Evolutionary conservation across 2,113 vertebrate species (phyloP).

Genomic region (Grus americana): DNA sequence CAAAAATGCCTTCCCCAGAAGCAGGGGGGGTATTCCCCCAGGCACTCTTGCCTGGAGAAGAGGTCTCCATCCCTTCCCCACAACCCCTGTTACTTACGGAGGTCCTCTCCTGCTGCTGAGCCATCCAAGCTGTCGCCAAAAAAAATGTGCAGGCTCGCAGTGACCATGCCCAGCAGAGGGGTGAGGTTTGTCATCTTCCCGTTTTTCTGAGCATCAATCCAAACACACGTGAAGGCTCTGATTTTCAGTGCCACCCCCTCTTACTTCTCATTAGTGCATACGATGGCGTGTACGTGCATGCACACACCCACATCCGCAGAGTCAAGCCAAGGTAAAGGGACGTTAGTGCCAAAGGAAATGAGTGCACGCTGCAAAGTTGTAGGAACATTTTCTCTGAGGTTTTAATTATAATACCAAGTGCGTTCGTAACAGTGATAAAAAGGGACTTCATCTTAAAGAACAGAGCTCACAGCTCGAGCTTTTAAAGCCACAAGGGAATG

Average conservation of each 20-base stretch:
- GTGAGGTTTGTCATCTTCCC: not conserved
- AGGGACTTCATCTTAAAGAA: not conserved
- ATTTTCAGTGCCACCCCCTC: not conserved
- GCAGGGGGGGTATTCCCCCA: rapidly evolving
- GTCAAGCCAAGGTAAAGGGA: not conserved
- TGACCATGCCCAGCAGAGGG: not conserved
- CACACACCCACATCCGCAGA: not conserved
- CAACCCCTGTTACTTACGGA: rapidly evolving
- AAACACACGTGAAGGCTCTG: not conserved
- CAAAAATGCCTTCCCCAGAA: not conserved
- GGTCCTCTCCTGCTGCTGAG: not conserved
- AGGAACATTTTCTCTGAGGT: not conserved
- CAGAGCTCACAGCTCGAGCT: not conserved
- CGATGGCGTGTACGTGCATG: rapidly evolving
- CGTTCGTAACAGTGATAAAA: not conserved
- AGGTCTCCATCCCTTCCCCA: not conserved
- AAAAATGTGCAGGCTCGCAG: not conserved
- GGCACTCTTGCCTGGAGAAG: not conserved
- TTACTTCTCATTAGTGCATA: not conserved
- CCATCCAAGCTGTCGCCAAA: not conserved
- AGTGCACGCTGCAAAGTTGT: not conserved
- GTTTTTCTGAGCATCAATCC: not conserved
- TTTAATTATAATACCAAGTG: not conserved
- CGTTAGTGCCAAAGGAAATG: not conserved
- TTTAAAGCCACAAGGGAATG: not conserved